Base-by-base conservation (phyloP, 2,113 vertebrate species). In the Catharus minimus region DNA sequence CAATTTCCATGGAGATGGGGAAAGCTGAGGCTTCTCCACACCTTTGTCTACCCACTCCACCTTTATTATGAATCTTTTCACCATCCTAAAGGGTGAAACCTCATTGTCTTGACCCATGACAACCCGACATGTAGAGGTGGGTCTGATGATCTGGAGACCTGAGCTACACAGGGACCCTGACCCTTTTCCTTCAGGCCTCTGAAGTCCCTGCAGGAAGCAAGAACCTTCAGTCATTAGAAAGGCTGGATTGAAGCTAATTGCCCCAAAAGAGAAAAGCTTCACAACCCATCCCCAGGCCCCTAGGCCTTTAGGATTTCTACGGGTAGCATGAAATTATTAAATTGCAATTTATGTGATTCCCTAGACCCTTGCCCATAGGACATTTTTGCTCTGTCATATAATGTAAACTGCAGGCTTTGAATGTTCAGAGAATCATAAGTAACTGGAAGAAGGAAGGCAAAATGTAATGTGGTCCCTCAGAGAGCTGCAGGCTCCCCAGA, bases 301-400 rank as follows among this genome's bases (percentile, higher is more conserved):
- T 66, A 68, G 94, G 93, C 44, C 89, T 72, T 89, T 15, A 67
- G 80, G 61, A 65, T 60, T 79, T 81, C 80, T 84, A 10, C 5
- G 1, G 69, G 74, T 67, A 93, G 89, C 77, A 53, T 38, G 76
- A 88, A 96, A 86, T 69, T 10, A 95, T 55, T 47, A 86, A 94
- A 83, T 83, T 87, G 83, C 71, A 90, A 5, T 94, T 94, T 94
- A 81, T 95, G 74, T 85, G 88, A 79, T 92, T 89, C 89, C 86
- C 92, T 79, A 93, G 94, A 74, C 84, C 88, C 56, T 76, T 93
- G 82, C 57, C 86, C 88, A 91, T 23, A 68, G 86, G 83, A 95
- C 32, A 65, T 74, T 79, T 91, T 74, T 82, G 38, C 82, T 88
- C 84, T 82, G 91, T 93, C 91, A 72, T 68, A 27, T 19, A 49